Evolutionary conservation across 2,888 invertebrate species (phyloP).

Genomic region (Phragmatobia fuliginosa): DNA sequence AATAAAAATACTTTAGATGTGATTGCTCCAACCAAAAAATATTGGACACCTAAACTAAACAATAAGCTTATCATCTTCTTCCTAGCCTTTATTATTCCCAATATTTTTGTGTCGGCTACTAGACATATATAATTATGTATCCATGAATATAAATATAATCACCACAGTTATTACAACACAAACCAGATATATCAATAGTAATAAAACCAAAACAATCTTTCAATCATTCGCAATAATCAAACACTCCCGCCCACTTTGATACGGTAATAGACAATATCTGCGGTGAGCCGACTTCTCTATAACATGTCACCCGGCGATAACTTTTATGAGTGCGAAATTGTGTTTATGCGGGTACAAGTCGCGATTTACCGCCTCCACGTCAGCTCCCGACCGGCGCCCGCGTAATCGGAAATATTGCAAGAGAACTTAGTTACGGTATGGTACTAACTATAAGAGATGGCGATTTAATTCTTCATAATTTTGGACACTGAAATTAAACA

Average conservation of each 20-base stretch:
- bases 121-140: too few relatives aligned
- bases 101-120: too few relatives aligned
- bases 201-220: constrained; percentile 36
- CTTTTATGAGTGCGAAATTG: constrained; percentile 86
- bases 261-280: constrained; percentile 65
- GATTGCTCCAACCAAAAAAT: neutral
- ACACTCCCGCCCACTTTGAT: constrained; percentile 31
- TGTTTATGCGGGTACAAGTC: constrained; percentile 79
- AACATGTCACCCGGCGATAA: constrained; percentile 72
- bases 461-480: constrained; percentile 6
- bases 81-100: too few relatives aligned
- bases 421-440: constrained; percentile 69
- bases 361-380: constrained; percentile 71
- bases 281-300: constrained; percentile 32
- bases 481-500: neutral
- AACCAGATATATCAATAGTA: constrained; percentile 27
- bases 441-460: constrained; percentile 31
- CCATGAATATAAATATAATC: neutral
- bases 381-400: constrained; percentile 42
- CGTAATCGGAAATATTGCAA: constrained; percentile 82
- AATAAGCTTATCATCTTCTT: too few relatives aligned
- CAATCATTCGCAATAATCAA: constrained; percentile 24
- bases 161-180: neutral
- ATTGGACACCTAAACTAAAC: neutral
- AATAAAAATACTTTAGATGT: too few relatives aligned